These are phyloP conservation scores for Choloepus didactylus DNA, from an alignment of 2,797 vertebrate species.

Conservation along the genomic window DNA sequence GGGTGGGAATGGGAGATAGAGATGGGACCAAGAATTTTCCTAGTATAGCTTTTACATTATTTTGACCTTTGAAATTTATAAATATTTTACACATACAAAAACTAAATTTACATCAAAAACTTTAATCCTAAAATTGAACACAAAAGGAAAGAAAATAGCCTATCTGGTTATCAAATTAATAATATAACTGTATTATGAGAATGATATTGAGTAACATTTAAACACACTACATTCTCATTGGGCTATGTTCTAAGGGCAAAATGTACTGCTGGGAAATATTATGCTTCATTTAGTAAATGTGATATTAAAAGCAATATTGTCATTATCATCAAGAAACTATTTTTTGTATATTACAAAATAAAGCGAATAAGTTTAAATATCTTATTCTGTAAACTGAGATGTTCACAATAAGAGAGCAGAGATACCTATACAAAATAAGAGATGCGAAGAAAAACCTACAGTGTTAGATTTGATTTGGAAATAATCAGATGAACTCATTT, in stretches of 20 bases:
- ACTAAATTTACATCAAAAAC: neutral
- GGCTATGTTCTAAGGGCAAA: neutral
- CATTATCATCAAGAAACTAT: neutral
- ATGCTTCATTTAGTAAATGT: neutral
- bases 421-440: neutral
- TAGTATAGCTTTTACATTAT: neutral
- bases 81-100: constrained; percentile 42
- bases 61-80: constrained; percentile 26
- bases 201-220: neutral
- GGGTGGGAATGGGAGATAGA: neutral
- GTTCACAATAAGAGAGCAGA: constrained; percentile 13
- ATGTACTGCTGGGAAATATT: neutral
- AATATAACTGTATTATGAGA: neutral
- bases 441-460: neutral
- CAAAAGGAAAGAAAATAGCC: neutral
- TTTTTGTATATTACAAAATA: neutral
- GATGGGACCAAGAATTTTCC: neutral
- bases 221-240: neutral
- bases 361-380: neutral
- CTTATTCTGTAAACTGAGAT: neutral
- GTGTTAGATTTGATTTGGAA: neutral
- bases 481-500: neutral
- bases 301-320: neutral
- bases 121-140: neutral
- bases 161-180: neutral